These are phyloP conservation scores for Rhinogobius similis DNA, from an alignment of 2,113 vertebrate species.

Conservation along the genomic window DNA sequence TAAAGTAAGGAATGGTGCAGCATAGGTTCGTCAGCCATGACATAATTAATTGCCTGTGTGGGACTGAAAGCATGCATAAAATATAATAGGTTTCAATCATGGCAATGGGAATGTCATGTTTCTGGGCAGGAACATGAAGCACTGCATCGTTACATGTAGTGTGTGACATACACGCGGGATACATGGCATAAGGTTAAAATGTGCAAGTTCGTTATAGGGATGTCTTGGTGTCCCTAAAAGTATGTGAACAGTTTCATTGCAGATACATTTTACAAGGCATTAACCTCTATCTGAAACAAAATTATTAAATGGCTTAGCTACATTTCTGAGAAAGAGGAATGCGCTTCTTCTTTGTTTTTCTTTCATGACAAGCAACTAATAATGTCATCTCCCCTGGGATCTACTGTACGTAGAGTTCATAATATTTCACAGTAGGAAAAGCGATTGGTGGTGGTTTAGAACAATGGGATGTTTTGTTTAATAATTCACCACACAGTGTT, in stretches of 20 bases:
- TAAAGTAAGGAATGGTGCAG: conserved; percentile 16
- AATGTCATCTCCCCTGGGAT: not conserved
- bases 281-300: not conserved
- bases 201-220: not conserved
- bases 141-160: not conserved
- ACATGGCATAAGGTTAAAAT: not conserved
- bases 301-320: not conserved
- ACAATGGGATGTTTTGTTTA: not conserved
- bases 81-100: conserved; percentile 37
- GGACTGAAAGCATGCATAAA: conserved; percentile 31
- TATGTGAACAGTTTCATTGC: too few species aligned
- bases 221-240: not conserved
- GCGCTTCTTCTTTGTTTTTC: not conserved
- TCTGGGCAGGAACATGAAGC: not conserved
- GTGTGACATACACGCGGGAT: not conserved
- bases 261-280: not conserved
- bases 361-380: not conserved
- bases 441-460: not conserved
- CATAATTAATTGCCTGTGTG: conserved; percentile 18
- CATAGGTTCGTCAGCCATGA: conserved; percentile 28
- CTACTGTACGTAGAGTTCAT: not conserved
- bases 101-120: conserved; percentile 11
- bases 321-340: not conserved
- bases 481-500: not conserved
- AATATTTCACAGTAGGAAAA: not conserved